Conservation (phyloP, 2,888 invertebrate genomes). For the Drepanosiphum platanoidis region DNA sequence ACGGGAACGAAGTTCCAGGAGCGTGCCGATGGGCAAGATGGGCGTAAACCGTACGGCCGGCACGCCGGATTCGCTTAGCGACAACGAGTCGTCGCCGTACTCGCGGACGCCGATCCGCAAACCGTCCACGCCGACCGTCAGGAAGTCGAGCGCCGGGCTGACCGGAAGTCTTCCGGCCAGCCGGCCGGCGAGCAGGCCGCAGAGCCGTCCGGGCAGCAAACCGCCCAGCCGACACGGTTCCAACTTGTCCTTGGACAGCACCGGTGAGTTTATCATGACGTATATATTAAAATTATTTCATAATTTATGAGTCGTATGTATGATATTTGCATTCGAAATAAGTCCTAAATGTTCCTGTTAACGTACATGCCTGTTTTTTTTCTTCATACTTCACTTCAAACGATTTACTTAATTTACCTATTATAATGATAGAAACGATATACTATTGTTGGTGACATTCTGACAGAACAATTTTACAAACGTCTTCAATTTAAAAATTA, state of each 20-base stretch:
- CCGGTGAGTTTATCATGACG: constrained; percentile 71
- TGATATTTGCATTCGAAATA: too few species aligned
- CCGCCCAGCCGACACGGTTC: constrained; percentile 94
- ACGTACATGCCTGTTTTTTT: too few species aligned
- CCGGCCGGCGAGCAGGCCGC: constrained; percentile 85
- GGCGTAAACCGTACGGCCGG: constrained; percentile 77
- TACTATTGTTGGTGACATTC: too few species aligned
- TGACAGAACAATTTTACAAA: too few species aligned
- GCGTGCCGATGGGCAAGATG: constrained; percentile 84
- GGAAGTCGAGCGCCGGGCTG: constrained; percentile 11
- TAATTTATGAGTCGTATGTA: too few species aligned
- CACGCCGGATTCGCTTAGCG: constrained; percentile 88
- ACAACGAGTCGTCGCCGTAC: constrained; percentile 83
- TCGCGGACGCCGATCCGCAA: constrained; percentile 71
- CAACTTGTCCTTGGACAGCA: constrained; percentile 88
- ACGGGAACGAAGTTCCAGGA: constrained; percentile 89
- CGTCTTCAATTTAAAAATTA: too few species aligned
- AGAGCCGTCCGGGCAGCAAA: constrained; percentile 87
- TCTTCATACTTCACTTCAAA: too few species aligned
- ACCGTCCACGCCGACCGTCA: constrained; percentile 59
- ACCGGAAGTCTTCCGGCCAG: constrained; percentile 72
- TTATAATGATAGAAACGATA: too few species aligned
- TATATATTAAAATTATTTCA: too few species aligned
- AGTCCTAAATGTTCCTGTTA: too few species aligned
- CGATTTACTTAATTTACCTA: too few species aligned